Evolutionary conservation across 2,113 vertebrate genomes (phyloP), one percentile per base, ranked within the genome.

Genomic region (Ceratotherium simum): DNA sequence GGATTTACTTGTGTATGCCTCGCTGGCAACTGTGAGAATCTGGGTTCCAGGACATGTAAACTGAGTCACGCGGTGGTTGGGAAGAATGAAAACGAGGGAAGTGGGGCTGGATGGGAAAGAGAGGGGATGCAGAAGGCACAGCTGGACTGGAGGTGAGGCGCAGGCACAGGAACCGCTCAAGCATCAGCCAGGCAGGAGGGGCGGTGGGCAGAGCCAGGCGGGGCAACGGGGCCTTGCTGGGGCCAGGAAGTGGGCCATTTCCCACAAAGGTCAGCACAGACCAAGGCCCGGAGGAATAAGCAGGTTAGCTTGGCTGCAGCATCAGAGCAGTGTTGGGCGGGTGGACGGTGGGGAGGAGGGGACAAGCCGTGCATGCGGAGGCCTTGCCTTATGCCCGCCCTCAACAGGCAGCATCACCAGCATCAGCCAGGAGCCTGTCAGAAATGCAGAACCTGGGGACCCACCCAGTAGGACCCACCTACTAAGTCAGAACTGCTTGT

Each of bases 331-430:
- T 31, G 21, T 31, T 12, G 33, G 73, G 23, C 4, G 4, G 20
- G 70, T 58, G 48, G 36, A 60, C 0, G 4, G 62, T 17, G 23
- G 62, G 69, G 69, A 10, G 42, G 8, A 17, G n/a, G 69, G 27
- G 18, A 33, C 14, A 23, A n/a, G 46, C 10, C 2, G 4, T 5
- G 67, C 2, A 0, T 23, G 12, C 1, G n/a, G 36, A 17, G 27
- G 39, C n/a, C n/a, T 80, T 46, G 51, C 27, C 54, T n/a, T 11
- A 1, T 0, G 64, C 39, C 36, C 72, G 4, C 54, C 48, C 51
- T 73, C 76, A 5, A 20, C 16, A 29, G 6, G 13, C 80, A 39
- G 16, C 6, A 20, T 11, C 73, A 13, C 8, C 6, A 8, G 20
- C 88, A 25, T 14, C 54, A 29, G 36, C 65, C 2, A 20, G 65